A percentile compares a stretch with the other conserved stretches of the same genome.
Evolutionary conservation across 2,888 invertebrate genomes (phyloP).

Genomic region (Allolobophora icterica): DNA sequence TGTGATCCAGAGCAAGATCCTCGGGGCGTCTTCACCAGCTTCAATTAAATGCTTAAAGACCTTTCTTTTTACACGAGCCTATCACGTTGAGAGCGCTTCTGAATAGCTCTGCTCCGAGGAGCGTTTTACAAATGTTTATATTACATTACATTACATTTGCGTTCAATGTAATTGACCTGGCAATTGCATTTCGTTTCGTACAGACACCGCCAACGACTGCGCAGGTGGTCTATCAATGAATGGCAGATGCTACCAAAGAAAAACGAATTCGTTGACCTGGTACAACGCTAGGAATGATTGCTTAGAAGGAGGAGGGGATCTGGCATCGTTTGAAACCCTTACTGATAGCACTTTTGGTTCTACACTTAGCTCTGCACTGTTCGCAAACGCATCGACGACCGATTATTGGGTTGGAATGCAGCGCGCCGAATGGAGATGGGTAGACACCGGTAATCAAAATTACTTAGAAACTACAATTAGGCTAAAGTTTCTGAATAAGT

Average conservation of each 20-base stretch:
- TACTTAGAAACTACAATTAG: too few relatives aligned
- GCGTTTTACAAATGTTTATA: too few relatives aligned
- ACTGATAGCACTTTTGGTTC: not conserved
- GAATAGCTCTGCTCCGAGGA: too few relatives aligned
- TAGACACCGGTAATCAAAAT: not conserved
- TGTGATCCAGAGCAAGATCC: too few relatives aligned
- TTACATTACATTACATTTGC: too few relatives aligned
- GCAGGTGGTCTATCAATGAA: not conserved
- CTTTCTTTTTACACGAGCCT: too few relatives aligned
- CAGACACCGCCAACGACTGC: not conserved
- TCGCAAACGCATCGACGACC: not conserved
- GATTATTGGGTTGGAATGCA: not conserved
- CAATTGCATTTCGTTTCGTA: not conserved
- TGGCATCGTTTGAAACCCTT: not conserved
- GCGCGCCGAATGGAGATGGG: not conserved
- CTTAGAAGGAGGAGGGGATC: not conserved
- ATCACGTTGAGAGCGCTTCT: too few relatives aligned
- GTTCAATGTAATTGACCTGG: too few relatives aligned
- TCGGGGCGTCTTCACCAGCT: too few relatives aligned
- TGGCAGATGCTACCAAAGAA: slow-evolving; percentile 17
- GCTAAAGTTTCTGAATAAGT: too few relatives aligned
- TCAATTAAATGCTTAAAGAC: too few relatives aligned
- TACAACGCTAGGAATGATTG: too few relatives aligned
- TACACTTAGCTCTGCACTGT: not conserved
- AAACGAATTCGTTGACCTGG: not conserved